Base-by-base conservation (phyloP, 2,113 vertebrate genomes). In the Rhipidura dahli region DNA sequence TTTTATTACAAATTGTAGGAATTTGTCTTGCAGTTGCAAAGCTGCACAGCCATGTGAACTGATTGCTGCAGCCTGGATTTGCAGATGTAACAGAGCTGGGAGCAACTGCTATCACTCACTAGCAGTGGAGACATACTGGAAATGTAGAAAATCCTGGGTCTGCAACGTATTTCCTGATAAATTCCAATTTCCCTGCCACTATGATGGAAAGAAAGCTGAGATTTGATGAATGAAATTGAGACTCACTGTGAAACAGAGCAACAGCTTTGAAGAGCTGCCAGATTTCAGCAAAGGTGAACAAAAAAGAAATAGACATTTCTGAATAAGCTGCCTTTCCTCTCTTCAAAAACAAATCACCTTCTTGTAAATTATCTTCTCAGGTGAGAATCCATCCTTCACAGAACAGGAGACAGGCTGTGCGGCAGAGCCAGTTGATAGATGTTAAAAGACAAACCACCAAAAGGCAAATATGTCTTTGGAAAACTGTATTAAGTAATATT, bases 221-320 rank as follows among this genome's bases (percentile, higher is more conserved):
- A 81, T 86, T 49, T 95, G 85, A 86, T 75, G 71, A 86, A 92
- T 92, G 90, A 92, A 92, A 86, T 71, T 56, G 90, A 86, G 85
- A 77, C 66, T 90, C 16, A 1, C 83, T 64, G 39, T 77, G 77
- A 64, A 94, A 75, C 42, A 83, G 26, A 83, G 64, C 54, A 80
- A 77, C 16, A 77, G 42, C 87, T 93, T 93, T 97, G 96, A 96
- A 86, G 75, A 93, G 71, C 78, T 94, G 96, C 92, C 94, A 93
- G 79, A 51, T 93, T 94, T 91, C 84, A 90, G 84, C 54, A 69
- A 93, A 87, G 84, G 85, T 93, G 87, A 87, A 76, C 61, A 69
- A 87, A 94, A 83, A 88, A 90, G 71, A 88, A 94, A 59, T 3
- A 83, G 56, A 60, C 78, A 49, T 92, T 88, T 96, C 71, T 81